These are phyloP conservation scores for Nasonia giraulti DNA, from an alignment of 1,140 invertebrate species.

Conservation along the genomic window DNA sequence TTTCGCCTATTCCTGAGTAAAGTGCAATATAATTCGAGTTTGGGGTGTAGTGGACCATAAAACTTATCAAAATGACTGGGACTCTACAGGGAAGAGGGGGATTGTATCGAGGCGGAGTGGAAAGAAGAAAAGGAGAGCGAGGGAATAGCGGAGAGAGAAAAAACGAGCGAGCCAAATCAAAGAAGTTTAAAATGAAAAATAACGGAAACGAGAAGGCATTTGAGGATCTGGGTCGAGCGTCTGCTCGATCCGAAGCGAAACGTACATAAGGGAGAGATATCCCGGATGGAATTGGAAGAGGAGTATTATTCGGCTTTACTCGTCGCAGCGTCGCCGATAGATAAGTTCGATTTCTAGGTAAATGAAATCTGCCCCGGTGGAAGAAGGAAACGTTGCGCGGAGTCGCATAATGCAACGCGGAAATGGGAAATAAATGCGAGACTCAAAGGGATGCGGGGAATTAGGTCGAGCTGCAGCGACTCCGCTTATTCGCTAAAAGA, in stretches of 20 bases:
- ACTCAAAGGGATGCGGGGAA: slow-evolving; percentile 18
- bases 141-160: background rate
- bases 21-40: background rate
- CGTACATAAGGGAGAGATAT: slow-evolving; percentile 34
- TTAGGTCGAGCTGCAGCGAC: slow-evolving; percentile 26
- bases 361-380: slow-evolving; percentile 29
- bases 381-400: slow-evolving; percentile 15
- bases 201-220: slow-evolving; percentile 21
- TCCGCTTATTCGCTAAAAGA: slow-evolving; percentile 7
- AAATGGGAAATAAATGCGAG: slow-evolving; percentile 47
- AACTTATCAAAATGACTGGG: background rate
- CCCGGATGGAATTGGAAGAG: slow-evolving; percentile 32
- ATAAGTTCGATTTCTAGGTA: slow-evolving; percentile 48
- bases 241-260: background rate
- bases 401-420: slow-evolving; percentile 38
- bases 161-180: slow-evolving; percentile 8
- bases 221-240: slow-evolving; percentile 23
- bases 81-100: background rate
- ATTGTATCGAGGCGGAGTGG: no score
- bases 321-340: slow-evolving; percentile 27
- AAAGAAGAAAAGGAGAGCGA: background rate
- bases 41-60: background rate
- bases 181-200: slow-evolving; percentile 22
- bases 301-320: slow-evolving; percentile 37
- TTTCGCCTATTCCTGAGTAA: background rate